These are phyloP conservation scores for Aegypius monachus DNA, from an alignment of 2,113 vertebrate species.

Conservation along the genomic window DNA sequence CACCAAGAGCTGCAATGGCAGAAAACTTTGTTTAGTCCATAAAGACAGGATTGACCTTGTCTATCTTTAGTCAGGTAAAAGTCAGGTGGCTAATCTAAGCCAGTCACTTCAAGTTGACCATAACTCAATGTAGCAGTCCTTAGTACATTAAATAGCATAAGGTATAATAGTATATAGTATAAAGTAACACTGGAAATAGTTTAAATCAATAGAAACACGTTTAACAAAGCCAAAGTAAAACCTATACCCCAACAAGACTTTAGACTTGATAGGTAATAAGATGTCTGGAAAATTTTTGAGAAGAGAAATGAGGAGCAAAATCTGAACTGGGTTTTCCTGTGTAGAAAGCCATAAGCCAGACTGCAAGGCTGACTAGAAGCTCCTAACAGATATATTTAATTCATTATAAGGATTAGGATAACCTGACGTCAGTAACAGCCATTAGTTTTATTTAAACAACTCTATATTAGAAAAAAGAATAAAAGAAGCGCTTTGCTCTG, in stretches of 20 bases:
- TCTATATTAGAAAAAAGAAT: neutral
- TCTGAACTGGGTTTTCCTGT: neutral
- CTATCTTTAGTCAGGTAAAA: neutral
- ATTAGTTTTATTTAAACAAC: neutral
- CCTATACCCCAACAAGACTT: neutral
- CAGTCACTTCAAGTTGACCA: neutral
- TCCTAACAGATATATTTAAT: neutral
- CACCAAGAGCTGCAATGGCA: neutral
- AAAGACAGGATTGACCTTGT: neutral
- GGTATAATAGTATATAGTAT: neutral
- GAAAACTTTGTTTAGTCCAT: neutral
- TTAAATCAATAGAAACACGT: neutral
- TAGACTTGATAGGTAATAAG: neutral
- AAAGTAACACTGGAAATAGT: neutral
- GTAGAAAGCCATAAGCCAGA: neutral
- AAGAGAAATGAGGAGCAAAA: neutral
- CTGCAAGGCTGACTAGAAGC: neutral
- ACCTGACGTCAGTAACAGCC: neutral
- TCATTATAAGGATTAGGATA: neutral
- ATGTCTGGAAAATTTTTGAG: neutral
- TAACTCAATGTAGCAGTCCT: neutral
- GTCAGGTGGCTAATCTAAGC: neutral
- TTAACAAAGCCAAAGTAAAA: neutral
- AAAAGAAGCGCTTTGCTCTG: neutral
- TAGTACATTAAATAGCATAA: neutral